Evolutionary conservation across 1,140 invertebrate species (phyloP).

Genomic region (Adoxophyes honmai): DNA sequence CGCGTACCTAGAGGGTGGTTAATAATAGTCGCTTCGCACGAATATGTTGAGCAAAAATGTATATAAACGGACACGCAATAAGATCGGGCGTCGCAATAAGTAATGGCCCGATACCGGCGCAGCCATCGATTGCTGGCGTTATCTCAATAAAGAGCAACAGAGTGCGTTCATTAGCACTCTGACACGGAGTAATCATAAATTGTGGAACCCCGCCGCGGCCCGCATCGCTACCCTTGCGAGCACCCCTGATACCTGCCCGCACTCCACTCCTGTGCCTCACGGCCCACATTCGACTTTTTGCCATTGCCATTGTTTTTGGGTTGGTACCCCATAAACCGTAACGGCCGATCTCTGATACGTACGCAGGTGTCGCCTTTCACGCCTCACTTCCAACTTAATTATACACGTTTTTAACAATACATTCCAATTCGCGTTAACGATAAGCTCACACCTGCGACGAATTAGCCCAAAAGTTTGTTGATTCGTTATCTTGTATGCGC

Average conservation of each 20-base stretch:
- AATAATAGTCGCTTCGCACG: constrained; percentile 64
- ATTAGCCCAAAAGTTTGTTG: constrained; percentile 43
- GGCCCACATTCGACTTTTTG: constrained; percentile 68
- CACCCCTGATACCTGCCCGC: constrained; percentile 48
- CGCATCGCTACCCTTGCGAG: constrained; percentile 49
- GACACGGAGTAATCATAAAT: constrained; percentile 74
- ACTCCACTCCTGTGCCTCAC: constrained; percentile 11
- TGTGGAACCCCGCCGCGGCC: constrained; percentile 60
- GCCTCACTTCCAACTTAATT: constrained; percentile 58
- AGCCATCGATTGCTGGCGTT: constrained; percentile 67
- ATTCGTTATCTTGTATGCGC: constrained; percentile 37
- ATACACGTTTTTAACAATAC: constrained; percentile 56
- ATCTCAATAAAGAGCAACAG: constrained; percentile 75
- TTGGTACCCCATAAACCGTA: constrained; percentile 62
- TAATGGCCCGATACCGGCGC: constrained; percentile 54
- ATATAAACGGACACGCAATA: constrained; percentile 60
- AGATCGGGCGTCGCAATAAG: constrained; percentile 61
- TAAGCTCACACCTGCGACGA: constrained; percentile 51
- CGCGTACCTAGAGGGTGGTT: constrained; percentile 39
- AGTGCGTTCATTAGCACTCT: constrained; percentile 74
- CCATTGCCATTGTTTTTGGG: constrained; percentile 71
- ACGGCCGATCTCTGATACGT: constrained; percentile 61
- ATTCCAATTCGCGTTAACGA: constrained; percentile 47
- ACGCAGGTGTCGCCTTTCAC: constrained; percentile 68
- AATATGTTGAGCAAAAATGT: constrained; percentile 50